Percentiles rank a stretch among this genome's conserved stretches.
Evolutionary conservation across 2,797 vertebrate species (phyloP).

Genomic region (Synaphobranchus kaupii): DNA sequence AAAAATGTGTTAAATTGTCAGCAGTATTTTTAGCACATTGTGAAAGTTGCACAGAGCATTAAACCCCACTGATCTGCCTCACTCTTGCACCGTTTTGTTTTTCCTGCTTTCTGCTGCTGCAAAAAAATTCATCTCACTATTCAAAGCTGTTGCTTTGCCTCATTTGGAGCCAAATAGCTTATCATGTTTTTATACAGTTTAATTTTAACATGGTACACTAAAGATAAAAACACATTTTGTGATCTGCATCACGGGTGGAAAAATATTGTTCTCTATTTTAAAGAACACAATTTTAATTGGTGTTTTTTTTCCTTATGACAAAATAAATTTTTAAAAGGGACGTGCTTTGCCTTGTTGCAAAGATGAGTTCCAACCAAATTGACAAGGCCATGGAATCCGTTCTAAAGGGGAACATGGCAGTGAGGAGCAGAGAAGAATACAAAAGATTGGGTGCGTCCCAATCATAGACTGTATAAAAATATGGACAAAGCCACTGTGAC

Average conservation of each 20-base stretch:
- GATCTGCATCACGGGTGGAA: not conserved
- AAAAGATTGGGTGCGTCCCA: no score
- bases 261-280: not conserved
- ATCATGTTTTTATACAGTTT: no score
- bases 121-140: not conserved
- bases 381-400: no score
- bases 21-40: conserved; percentile 15
- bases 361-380: no score
- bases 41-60: not conserved
- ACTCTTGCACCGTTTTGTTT: not conserved
- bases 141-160: not conserved
- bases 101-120: not conserved
- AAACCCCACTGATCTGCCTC: conserved; percentile 1
- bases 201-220: not conserved
- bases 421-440: no score
- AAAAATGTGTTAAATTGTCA: not conserved
- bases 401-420: no score
- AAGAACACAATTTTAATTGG: not conserved
- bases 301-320: no score
- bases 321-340: no score
- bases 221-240: not conserved
- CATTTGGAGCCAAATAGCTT: no score
- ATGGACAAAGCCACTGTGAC: no score
- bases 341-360: no score
- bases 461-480: no score